Conservation (phyloP, 2,797 vertebrate genomes). For the Tragelaphus eurycerus region DNA sequence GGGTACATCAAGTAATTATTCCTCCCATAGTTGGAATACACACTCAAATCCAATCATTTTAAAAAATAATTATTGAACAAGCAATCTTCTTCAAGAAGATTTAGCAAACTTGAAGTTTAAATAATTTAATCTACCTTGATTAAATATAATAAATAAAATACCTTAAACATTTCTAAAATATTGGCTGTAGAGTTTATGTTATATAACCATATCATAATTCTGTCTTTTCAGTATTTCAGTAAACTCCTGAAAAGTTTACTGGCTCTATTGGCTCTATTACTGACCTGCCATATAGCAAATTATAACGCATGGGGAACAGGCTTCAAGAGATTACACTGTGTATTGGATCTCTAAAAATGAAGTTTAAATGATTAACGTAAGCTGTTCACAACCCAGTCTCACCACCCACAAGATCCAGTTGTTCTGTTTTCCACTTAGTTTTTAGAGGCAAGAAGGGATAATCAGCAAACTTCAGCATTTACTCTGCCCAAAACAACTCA, state of each 20-base stretch:
- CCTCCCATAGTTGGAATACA: not conserved
- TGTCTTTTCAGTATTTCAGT: not conserved
- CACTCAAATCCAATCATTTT: not conserved
- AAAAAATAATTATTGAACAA: not conserved
- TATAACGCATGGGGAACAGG: not conserved
- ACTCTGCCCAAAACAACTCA: constrained; percentile 80
- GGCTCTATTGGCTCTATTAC: not conserved
- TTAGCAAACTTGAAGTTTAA: not conserved
- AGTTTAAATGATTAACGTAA: constrained; percentile 4
- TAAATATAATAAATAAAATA: constrained; percentile 21
- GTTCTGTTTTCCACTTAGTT: not conserved
- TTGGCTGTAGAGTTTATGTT: not conserved
- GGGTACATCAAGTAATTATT: not conserved
- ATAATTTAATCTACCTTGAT: constrained; percentile 23
- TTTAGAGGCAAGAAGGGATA: not conserved
- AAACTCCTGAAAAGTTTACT: not conserved
- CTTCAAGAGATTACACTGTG: not conserved
- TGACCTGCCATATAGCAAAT: not conserved
- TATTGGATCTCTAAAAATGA: not conserved
- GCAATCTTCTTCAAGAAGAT: constrained; percentile 9
- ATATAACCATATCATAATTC: not conserved
- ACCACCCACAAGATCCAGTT: not conserved
- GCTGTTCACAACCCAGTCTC: constrained; percentile 20
- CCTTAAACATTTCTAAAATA: constrained; percentile 27
- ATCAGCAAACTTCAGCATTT: not conserved